Evolutionary conservation across 2,888 invertebrate species (phyloP).

Genomic region (Pterobdella sp.): DNA sequence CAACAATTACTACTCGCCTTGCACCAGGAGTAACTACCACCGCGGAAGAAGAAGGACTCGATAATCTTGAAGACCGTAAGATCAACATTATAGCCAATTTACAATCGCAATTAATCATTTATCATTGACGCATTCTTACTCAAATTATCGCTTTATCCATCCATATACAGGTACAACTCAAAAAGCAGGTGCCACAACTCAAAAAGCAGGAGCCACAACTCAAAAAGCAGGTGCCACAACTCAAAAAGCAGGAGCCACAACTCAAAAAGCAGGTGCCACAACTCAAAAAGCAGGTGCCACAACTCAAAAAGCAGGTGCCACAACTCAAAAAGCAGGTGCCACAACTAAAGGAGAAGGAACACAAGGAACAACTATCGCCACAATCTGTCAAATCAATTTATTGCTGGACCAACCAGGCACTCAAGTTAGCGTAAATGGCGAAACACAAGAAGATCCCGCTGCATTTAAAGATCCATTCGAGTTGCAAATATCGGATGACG

Average conservation of each 20-base stretch:
- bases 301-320: too few species aligned
- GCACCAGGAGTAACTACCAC: too few species aligned
- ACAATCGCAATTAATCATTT: not conserved
- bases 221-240: too few species aligned
- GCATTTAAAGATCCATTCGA: not conserved
- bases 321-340: not conserved
- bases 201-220: too few species aligned
- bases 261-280: too few species aligned
- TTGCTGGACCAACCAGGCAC: not conserved
- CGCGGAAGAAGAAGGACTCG: not conserved
- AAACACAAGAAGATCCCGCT: not conserved
- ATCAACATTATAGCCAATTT: too few species aligned
- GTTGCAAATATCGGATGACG: not conserved
- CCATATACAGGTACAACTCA: too few species aligned
- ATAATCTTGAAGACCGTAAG: not conserved
- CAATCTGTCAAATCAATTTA: not conserved
- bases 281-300: too few species aligned
- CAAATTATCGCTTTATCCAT: too few species aligned
- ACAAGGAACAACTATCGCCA: not conserved
- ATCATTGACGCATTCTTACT: not conserved
- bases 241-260: too few species aligned
- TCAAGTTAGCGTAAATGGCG: not conserved
- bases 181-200: too few species aligned
- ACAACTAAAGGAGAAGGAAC: not conserved
- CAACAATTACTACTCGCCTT: too few species aligned